Conservation (phyloP, 1,140 invertebrate genomes). For the Euura saliciscinereae region DNA sequence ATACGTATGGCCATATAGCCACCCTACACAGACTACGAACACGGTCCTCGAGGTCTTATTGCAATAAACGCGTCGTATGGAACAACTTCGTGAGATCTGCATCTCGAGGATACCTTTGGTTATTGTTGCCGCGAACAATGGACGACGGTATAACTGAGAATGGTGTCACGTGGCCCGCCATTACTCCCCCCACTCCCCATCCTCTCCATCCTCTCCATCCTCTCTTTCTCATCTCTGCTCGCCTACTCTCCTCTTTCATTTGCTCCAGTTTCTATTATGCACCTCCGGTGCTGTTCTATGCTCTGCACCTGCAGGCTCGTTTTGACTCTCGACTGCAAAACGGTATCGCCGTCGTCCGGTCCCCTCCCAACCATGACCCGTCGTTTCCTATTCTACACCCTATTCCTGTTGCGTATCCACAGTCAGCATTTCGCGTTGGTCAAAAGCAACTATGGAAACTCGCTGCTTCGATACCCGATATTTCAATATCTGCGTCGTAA, state of each 20-base stretch:
- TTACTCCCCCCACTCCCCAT: not conserved
- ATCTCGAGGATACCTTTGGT: not conserved
- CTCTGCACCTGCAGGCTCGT: not conserved
- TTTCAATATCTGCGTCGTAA: too few species aligned
- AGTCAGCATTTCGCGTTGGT: too few species aligned
- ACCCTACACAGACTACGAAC: too few species aligned
- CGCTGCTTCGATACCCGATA: too few species aligned
- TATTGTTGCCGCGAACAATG: not conserved
- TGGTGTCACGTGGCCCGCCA: not conserved
- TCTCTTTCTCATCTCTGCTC: not conserved
- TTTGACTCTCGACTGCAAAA: too few species aligned
- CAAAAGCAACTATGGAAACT: too few species aligned
- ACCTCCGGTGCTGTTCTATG: not conserved
- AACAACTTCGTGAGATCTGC: not conserved
- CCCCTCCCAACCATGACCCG: too few species aligned
- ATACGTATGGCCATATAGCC: too few species aligned
- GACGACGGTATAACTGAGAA: not conserved
- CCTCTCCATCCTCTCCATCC: not conserved
- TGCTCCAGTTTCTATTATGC: not conserved
- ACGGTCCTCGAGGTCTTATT: too few species aligned
- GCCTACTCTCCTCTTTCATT: not conserved
- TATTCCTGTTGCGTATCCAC: too few species aligned
- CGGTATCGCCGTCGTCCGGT: too few species aligned
- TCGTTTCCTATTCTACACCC: too few species aligned
- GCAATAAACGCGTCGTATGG: constrained; percentile 4